phyloP scores from a whole-genome alignment of 2,113 vertebrate genomes.

The Plectropomus leopardus region DNA sequence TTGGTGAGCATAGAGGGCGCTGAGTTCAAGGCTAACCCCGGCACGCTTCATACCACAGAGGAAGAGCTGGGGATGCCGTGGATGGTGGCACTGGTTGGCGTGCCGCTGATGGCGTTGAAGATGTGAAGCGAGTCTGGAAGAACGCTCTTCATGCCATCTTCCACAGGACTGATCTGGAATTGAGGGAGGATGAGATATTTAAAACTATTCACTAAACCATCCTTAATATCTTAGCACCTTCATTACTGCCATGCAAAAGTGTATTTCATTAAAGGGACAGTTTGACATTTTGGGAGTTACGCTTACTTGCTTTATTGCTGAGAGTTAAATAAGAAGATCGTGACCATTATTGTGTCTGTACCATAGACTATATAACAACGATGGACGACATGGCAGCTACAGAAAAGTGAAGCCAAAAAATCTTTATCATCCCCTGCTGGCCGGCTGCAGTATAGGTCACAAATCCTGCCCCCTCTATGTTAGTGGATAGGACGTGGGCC shows the following conservation, averaged over 20 bases:
- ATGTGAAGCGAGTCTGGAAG: constrained; percentile 96
- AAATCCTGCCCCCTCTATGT: too few relatives aligned
- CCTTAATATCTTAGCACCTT: not conserved
- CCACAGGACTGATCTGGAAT: constrained; percentile 90
- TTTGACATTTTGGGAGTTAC: not conserved
- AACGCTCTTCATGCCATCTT: constrained; percentile 91
- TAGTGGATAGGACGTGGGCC: too few relatives aligned
- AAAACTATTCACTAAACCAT: not conserved
- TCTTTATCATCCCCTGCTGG: too few relatives aligned
- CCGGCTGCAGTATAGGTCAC: too few relatives aligned
- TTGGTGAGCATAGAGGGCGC: not conserved
- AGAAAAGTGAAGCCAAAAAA: too few relatives aligned
- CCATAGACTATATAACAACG: too few relatives aligned
- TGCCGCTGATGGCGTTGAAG: constrained; percentile 99
- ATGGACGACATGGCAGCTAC: too few relatives aligned
- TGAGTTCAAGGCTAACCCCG: constrained; percentile 24
- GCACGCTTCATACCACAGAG: constrained; percentile 91
- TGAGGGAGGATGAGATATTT: constrained; percentile 8
- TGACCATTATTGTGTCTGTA: too few relatives aligned
- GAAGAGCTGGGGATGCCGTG: constrained; percentile 96
- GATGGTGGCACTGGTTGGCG: constrained; percentile 93
- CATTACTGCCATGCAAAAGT: not conserved
- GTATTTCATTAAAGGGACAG: not conserved
- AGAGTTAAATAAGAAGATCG: too few relatives aligned
- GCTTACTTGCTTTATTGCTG: too few relatives aligned